phyloP scores from a whole-genome alignment of 2,797 vertebrate genomes.

The Onychomys leucogaster region DNA sequence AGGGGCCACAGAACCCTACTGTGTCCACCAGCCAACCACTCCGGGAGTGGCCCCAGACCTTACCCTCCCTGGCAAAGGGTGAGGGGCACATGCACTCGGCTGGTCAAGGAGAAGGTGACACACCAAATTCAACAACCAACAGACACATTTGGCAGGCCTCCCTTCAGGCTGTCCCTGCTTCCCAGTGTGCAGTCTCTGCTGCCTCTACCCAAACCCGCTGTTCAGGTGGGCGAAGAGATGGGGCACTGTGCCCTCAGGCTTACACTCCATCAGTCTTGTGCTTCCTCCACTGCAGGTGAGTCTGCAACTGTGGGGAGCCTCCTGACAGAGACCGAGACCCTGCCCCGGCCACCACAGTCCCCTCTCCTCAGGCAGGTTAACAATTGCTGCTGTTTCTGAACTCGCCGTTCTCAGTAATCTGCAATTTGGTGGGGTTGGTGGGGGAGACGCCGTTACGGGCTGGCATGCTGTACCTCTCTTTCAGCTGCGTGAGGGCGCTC shows the following conservation, averaged over 20 bases:
- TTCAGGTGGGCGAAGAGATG: constrained; percentile 52
- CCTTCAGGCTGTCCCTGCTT: constrained; percentile 83
- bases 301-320: constrained; percentile 81
- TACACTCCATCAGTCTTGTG: constrained; percentile 83
- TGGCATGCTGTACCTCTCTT: constrained; percentile 99
- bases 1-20: neutral
- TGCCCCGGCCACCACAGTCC: constrained; percentile 72
- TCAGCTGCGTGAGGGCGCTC: constrained; percentile 98
- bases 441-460: constrained; percentile 99
- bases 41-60: constrained; percentile 59
- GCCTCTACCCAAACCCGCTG: constrained; percentile 82
- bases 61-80: constrained; percentile 75
- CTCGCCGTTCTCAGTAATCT: constrained; percentile 99
- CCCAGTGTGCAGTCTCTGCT: constrained; percentile 82
- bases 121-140: constrained; percentile 80
- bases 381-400: constrained; percentile 99
- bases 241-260: constrained; percentile 65
- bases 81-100: constrained; percentile 74
- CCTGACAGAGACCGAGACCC: constrained; percentile 74
- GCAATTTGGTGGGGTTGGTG: constrained; percentile 98
- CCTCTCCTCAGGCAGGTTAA: constrained; percentile 86
- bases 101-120: constrained; percentile 82
- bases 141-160: constrained; percentile 72
- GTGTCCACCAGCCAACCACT: neutral
- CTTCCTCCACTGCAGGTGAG: constrained; percentile 69